phyloP scores from a whole-genome alignment of 2,888 invertebrate genomes.

The Coelogynopora nodosa region DNA sequence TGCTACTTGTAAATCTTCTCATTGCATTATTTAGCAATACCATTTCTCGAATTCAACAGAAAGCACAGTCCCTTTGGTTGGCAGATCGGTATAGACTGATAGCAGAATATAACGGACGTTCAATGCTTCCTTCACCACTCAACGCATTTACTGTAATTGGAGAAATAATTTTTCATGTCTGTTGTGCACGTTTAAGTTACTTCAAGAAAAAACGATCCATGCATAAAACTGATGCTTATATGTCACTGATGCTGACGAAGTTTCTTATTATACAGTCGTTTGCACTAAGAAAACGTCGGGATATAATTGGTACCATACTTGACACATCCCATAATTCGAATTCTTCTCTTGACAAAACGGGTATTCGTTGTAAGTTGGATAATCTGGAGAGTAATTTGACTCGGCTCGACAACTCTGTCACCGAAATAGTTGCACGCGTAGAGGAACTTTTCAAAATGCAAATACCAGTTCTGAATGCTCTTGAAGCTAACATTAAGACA shows the following conservation, averaged over 20 bases:
- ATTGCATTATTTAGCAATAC: slow-evolving; percentile 45
- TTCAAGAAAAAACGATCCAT: not conserved
- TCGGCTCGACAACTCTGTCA: not conserved
- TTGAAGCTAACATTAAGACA: no score
- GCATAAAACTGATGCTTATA: not conserved
- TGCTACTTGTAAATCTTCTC: slow-evolving; percentile 40
- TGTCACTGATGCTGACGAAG: not conserved
- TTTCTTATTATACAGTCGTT: not conserved
- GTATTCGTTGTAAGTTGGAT: not conserved
- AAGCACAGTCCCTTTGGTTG: slow-evolving; percentile 43
- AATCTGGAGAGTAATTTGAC: not conserved
- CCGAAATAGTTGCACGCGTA: no score
- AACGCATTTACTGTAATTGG: slow-evolving; percentile 8
- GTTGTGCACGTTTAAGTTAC: not conserved
- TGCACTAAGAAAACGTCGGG: not conserved
- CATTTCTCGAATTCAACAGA: slow-evolving; percentile 41
- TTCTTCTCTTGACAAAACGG: no score
- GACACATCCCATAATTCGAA: no score
- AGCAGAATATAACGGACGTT: slow-evolving; percentile 41
- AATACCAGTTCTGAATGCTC: no score
- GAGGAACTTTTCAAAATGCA: no score
- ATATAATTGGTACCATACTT: not conserved
- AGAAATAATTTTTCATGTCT: not conserved
- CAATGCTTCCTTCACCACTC: slow-evolving; percentile 44
- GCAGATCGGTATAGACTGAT: slow-evolving; percentile 43